Conservation (phyloP, 2,888 invertebrate species). For the Plemyria rubiginata region DNA sequence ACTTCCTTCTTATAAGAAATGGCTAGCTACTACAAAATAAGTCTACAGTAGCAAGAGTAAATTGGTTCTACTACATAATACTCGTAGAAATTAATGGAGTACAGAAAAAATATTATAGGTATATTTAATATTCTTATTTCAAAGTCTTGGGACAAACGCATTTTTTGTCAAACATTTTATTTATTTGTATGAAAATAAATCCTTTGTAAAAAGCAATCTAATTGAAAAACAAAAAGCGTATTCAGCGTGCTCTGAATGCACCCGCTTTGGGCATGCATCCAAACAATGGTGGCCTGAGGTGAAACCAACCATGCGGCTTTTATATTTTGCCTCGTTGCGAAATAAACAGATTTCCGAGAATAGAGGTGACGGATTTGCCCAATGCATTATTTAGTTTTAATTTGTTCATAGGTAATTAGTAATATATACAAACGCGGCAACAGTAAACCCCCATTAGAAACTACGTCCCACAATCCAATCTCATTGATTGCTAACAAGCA, state of each 20-base stretch:
- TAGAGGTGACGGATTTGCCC: constrained; percentile 5
- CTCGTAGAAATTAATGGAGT: neutral
- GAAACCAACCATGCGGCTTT: constrained; percentile 30
- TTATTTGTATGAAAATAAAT: neutral
- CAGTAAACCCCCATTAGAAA: constrained; percentile 5
- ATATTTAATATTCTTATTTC: neutral
- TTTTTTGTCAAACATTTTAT: neutral
- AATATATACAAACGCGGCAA: neutral
- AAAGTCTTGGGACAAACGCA: neutral
- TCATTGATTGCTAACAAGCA: constrained; percentile 28
- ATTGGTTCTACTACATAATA: neutral
- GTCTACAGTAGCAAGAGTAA: neutral
- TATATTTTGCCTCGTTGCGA: constrained; percentile 19
- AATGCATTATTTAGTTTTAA: constrained; percentile 23
- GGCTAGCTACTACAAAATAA: neutral
- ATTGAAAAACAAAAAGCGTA: constrained; percentile 15
- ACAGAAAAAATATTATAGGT: neutral
- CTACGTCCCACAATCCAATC: constrained; percentile 13
- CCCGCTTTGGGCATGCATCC: constrained; percentile 30
- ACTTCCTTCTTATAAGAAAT: constrained; percentile 4
- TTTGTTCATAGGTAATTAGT: neutral
- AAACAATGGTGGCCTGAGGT: constrained; percentile 23
- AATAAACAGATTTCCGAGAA: constrained; percentile 5
- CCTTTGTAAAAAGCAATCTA: neutral
- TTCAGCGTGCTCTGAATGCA: constrained; percentile 24